A percentile compares a stretch with the other conserved stretches of the same genome.
Evolutionary conservation across 2,888 invertebrate genomes (phyloP).

Genomic region (Leucoma salicis): DNA sequence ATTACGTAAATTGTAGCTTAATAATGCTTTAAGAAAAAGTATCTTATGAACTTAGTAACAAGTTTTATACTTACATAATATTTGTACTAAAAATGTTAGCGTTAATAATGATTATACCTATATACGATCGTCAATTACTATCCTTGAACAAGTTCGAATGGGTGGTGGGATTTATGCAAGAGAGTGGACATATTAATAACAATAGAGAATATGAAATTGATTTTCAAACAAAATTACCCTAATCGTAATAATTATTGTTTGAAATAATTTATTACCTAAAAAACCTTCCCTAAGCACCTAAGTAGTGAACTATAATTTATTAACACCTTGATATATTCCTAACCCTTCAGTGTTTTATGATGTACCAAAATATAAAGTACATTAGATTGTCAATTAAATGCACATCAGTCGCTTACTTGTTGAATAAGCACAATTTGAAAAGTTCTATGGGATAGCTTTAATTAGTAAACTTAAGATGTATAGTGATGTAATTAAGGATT

Average conservation of each 20-base stretch:
- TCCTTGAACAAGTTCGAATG: conserved; percentile 49
- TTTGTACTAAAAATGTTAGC: conserved; percentile 62
- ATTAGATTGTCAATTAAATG: conserved; percentile 27
- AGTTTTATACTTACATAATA: conserved; percentile 67
- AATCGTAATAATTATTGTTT: conserved; percentile 6
- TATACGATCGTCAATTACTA: conserved; percentile 72
- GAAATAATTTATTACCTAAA: too few relatives aligned
- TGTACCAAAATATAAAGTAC: conserved; percentile 12
- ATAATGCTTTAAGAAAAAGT: conserved; percentile 75
- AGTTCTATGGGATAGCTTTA: conserved; percentile 82
- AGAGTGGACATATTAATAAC: conserved; percentile 20
- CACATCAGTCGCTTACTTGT: conserved; percentile 58
- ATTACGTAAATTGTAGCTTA: conserved; percentile 62
- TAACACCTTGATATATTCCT: conserved; percentile 2
- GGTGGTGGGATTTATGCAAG: conserved; percentile 32
- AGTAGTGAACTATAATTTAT: conserved; percentile 18
- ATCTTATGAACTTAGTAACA: conserved; percentile 77
- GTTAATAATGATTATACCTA: conserved; percentile 56
- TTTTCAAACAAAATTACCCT: conserved; percentile 8
- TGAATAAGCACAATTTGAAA: conserved; percentile 68
- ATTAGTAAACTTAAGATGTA: conserved; percentile 67
- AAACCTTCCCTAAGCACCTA: conserved; percentile 15
- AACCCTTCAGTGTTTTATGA: conserved; percentile 6
- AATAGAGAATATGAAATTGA: conserved; percentile 6
- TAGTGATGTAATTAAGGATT: conserved; percentile 50